These are phyloP conservation scores for Lepidurus apus DNA, from an alignment of 1,140 invertebrate genomes.

Conservation along the genomic window DNA sequence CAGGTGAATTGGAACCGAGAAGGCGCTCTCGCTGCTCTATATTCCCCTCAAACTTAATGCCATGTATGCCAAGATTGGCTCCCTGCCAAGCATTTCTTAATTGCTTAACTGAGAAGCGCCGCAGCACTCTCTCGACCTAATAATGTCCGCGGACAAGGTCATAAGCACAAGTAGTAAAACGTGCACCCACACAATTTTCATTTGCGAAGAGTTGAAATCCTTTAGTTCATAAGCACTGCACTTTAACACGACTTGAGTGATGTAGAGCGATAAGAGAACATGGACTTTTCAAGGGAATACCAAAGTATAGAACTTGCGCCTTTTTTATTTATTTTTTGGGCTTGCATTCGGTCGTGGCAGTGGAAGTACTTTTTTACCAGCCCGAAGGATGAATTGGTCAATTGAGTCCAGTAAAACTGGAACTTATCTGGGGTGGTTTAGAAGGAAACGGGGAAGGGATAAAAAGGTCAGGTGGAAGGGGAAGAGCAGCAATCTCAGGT, in stretches of 20 bases:
- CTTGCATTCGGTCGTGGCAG: no score
- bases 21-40: not conserved
- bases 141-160: not conserved
- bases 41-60: not conserved
- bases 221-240: no score
- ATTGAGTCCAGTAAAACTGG: conserved; percentile 10
- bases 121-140: not conserved
- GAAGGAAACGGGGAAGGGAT: not conserved
- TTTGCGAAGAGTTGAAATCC: no score
- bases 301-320: no score
- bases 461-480: conserved; percentile 17
- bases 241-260: no score
- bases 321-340: no score
- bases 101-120: not conserved
- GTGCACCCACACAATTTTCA: not conserved
- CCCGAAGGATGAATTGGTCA: conserved; percentile 9
- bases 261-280: no score
- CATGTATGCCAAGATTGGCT: not conserved
- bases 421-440: conserved; percentile 15
- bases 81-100: not conserved
- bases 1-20: conserved; percentile 1
- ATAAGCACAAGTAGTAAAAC: not conserved
- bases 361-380: not conserved
- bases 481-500: conserved; percentile 10
- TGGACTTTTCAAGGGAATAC: no score